These are phyloP conservation scores for Simalia tracyae DNA, from an alignment of 2,797 vertebrate genomes.

Conservation along the genomic window DNA sequence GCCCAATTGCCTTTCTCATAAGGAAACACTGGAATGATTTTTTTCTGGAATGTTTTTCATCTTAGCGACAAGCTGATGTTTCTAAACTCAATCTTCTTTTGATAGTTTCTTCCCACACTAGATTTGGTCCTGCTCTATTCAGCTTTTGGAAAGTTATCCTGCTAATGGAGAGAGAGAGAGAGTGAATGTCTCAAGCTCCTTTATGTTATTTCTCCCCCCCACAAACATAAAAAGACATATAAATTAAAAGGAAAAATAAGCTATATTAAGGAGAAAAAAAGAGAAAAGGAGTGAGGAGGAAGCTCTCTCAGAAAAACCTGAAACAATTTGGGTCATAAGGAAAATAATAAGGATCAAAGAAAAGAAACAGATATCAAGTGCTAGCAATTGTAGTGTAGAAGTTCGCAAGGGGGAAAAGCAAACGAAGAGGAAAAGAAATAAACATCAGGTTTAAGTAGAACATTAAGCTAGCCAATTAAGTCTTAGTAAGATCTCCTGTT, in stretches of 20 bases:
- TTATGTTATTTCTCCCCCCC: no score
- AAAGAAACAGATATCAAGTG: not conserved
- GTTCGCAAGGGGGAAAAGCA: not conserved
- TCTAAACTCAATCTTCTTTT: no score
- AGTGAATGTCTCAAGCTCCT: no score
- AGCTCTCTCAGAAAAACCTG: not conserved
- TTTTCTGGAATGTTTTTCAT: no score
- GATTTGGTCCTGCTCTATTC: no score
- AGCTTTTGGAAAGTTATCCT: no score
- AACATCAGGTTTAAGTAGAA: not conserved
- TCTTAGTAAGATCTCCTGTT: not conserved
- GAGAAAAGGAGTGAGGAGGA: not conserved
- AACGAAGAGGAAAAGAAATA: not conserved
- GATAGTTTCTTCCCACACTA: no score
- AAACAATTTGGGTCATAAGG: not conserved
- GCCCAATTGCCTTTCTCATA: no score
- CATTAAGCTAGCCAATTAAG: not conserved
- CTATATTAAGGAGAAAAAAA: not conserved
- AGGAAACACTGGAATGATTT: no score
- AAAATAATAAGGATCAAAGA: not conserved
- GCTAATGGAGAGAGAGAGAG: no score
- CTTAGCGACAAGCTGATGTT: no score
- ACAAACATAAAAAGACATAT: not conserved
- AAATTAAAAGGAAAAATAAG: not conserved
- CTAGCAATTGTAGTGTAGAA: not conserved